phyloP scores from a whole-genome alignment of 2,113 vertebrate genomes.

The Apeltes quadracus region DNA sequence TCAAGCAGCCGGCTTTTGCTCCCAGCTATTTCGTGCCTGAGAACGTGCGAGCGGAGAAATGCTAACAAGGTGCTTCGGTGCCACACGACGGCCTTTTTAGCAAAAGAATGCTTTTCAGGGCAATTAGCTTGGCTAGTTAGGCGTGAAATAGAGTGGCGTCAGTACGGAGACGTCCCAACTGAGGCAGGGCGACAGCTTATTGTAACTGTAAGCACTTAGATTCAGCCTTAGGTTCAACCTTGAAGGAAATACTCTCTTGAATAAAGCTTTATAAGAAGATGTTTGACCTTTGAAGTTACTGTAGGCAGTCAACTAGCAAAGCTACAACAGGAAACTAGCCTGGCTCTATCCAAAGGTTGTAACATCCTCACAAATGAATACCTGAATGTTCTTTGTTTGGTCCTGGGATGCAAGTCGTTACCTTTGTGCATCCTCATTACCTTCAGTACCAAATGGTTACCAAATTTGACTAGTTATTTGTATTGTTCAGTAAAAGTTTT shows the following conservation, averaged over 20 bases:
- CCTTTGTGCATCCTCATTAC: too few species aligned
- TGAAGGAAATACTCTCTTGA: not conserved
- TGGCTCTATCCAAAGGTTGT: not conserved
- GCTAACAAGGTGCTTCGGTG: conserved; percentile 27
- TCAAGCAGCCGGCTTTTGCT: conserved; percentile 44
- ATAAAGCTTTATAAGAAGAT: not conserved
- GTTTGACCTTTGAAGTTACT: not conserved
- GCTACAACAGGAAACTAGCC: not conserved
- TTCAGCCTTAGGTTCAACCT: not conserved
- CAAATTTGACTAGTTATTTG: too few species aligned
- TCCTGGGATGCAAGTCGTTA: too few species aligned
- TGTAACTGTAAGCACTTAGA: not conserved
- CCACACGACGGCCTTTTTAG: conserved; percentile 30
- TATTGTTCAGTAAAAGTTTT: not conserved
- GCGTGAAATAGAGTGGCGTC: conserved; percentile 30
- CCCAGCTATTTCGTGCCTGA: conserved; percentile 24
- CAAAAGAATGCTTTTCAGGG: conserved; percentile 14
- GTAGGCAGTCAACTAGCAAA: not conserved
- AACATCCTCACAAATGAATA: not conserved
- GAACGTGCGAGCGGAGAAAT: conserved; percentile 20
- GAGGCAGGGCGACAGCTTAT: not conserved
- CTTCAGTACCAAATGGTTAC: not conserved
- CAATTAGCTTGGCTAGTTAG: not conserved
- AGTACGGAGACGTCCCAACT: not conserved
- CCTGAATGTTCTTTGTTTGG: not conserved